Evolutionary conservation across 2,888 invertebrate species (phyloP).

Genomic region (Argynnis bischoffii): DNA sequence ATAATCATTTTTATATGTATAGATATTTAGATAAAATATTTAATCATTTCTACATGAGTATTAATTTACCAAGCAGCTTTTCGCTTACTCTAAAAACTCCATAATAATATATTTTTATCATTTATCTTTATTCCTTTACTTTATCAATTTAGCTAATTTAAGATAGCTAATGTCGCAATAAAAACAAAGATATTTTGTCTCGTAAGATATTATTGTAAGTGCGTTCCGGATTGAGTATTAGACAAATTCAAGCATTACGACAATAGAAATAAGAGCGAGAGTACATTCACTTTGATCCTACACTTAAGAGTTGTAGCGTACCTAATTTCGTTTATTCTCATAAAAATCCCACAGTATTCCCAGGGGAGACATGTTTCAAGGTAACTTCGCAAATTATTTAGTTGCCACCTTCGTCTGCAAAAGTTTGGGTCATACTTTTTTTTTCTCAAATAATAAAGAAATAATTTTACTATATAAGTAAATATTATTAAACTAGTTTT

Average conservation of each 20-base stretch:
- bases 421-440: conserved; percentile 28
- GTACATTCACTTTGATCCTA: conserved; percentile 12
- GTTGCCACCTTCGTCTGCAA: conserved; percentile 31
- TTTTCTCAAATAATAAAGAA: conserved; percentile 25
- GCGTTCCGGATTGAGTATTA: not conserved
- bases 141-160: conserved; percentile 18
- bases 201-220: conserved; percentile 12
- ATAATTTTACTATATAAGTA: too few species aligned
- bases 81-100: not conserved
- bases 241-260: not conserved
- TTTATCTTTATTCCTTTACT: not conserved
- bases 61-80: not conserved
- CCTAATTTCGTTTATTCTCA: conserved; percentile 41
- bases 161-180: conserved; percentile 2
- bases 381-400: conserved; percentile 39
- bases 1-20: too few species aligned
- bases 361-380: conserved; percentile 36
- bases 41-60: too few species aligned
- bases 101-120: conserved; percentile 5
- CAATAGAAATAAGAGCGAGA: not conserved
- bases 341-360: conserved; percentile 40
- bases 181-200: conserved; percentile 14
- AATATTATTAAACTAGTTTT: too few species aligned
- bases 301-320: conserved; percentile 24
- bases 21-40: too few species aligned